Base-by-base conservation (phyloP, 2,888 invertebrate species). In the Tyria jacobaeae region DNA sequence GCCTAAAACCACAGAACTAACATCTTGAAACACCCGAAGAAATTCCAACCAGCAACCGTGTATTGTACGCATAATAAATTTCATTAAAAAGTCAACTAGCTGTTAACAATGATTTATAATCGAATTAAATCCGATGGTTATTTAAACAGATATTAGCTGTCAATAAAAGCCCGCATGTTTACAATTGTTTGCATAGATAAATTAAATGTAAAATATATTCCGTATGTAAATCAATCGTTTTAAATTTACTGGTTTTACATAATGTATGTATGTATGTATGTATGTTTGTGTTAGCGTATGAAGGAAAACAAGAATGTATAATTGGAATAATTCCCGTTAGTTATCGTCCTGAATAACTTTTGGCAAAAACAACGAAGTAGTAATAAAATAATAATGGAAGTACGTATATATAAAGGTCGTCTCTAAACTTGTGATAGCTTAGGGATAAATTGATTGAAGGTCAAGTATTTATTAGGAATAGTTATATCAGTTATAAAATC, bases 131-230 rank as follows among this genome's bases (percentile, higher is more conserved):
- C 81, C 76, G 85, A 87, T 83, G 82, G 79, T 81, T 83, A 85
- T 89, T 89, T 84, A 86, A 89, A 87, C 82, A 83, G 79, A 81
- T 80, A 88, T 89, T 81, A 85, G 81, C 83, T 87, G 83, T 87
- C 88, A 87, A 91, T 92, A 88, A 80, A 84, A 74, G 74, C 91
- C 90, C 90, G 89, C 88, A 90, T 90, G 73, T 80, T 78, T 73
- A 72, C 62, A 57, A 71, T 68, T 73, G 75, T 77, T 81, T 75
- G 70, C 71, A 66, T 65, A 66, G 49, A 64, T 64, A 64, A 68
- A 74, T 70, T 77, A 68, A 68, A 73, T 66, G 66, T 74, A 62
- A 73, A 73, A 71, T 70, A 64, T 65, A 71, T 65, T 37, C 62
- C 24, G 60, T 60, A 71, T 70, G 68, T 77, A 74, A 79, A 79